phyloP scores from a whole-genome alignment of 2,797 vertebrate species.

The Sylvia borin region DNA sequence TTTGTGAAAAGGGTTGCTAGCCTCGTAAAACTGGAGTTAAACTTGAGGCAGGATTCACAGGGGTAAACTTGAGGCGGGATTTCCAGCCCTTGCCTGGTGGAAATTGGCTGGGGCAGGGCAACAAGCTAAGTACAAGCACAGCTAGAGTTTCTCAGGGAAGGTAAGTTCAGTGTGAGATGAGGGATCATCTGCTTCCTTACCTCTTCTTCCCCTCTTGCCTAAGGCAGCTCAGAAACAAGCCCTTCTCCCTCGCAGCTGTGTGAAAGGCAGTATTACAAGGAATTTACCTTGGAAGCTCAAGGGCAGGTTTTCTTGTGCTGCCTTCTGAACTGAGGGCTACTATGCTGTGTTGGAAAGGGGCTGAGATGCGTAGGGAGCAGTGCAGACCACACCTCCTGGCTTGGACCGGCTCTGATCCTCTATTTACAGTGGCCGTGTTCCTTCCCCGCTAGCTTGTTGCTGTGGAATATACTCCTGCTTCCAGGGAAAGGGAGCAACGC shows the following conservation, averaged over 20 bases:
- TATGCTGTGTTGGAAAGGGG: background rate
- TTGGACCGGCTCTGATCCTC: background rate
- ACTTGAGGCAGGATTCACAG: background rate
- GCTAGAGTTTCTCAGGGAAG: background rate
- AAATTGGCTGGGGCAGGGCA: background rate
- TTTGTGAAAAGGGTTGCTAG: background rate
- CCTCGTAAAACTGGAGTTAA: background rate
- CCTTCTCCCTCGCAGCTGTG: background rate
- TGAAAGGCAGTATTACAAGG: background rate
- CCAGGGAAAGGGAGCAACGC: background rate
- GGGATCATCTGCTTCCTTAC: background rate
- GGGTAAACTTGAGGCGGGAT: background rate
- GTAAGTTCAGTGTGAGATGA: background rate
- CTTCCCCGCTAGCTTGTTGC: background rate
- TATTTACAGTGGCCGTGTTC: background rate
- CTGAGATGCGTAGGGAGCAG: background rate
- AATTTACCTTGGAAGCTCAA: background rate
- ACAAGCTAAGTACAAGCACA: background rate
- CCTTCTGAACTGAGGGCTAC: background rate
- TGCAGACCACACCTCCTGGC: slow-evolving; percentile 51
- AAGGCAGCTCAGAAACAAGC: background rate
- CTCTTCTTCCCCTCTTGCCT: background rate
- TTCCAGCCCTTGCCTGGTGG: background rate
- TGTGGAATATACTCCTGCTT: background rate
- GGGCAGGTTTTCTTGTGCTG: background rate